Conservation (phyloP, 1,140 invertebrate genomes). For the Phenacoccus solenopsis region DNA sequence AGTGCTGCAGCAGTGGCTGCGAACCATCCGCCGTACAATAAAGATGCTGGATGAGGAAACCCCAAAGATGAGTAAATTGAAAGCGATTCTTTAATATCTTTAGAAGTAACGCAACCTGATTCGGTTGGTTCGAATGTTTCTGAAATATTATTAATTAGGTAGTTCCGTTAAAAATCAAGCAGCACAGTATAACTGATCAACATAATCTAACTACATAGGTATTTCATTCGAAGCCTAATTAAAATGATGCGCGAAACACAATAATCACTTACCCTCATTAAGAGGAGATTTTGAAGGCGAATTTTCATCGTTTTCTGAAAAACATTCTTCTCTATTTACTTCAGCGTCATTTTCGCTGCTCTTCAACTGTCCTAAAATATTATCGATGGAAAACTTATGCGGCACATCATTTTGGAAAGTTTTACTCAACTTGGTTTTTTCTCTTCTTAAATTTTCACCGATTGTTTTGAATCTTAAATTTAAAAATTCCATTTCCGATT, state of each 20-base stretch:
- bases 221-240: too few species aligned
- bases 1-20: constrained; percentile 24
- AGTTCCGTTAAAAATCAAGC: background rate
- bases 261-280: background rate
- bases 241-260: too few species aligned
- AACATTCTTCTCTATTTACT: background rate
- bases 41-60: constrained; percentile 13
- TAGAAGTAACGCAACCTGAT: background rate
- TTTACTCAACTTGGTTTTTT: background rate
- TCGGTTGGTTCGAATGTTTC: background rate
- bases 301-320: background rate
- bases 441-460: background rate
- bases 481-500: constrained; percentile 13
- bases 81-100: background rate
- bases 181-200: too few species aligned
- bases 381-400: constrained; percentile 11
- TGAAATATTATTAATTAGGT: background rate
- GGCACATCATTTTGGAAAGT: background rate
- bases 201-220: too few species aligned
- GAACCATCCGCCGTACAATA: constrained; percentile 25
- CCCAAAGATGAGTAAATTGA: constrained; percentile 8
- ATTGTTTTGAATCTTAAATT: constrained; percentile 6
- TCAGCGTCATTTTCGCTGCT: background rate
- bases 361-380: background rate
- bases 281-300: background rate